These are phyloP conservation scores for Tipula lateralis DNA, from an alignment of 2,888 invertebrate species.

Conservation along the genomic window DNA sequence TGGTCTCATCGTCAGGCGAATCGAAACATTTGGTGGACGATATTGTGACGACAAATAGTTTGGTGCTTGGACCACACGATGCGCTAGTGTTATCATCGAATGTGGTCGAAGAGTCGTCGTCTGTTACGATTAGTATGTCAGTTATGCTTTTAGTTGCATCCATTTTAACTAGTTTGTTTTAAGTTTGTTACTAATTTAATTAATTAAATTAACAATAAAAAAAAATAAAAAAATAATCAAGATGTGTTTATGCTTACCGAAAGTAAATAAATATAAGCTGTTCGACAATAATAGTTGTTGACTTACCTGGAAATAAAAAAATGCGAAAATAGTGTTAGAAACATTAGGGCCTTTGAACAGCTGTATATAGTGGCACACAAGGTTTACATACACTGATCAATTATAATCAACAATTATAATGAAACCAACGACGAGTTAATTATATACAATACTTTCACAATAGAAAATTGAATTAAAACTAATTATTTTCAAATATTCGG, in stretches of 20 bases:
- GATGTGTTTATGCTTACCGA: too few species aligned
- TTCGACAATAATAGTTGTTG: too few species aligned
- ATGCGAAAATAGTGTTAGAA: background rate
- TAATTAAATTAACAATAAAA: background rate
- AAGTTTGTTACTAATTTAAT: too few species aligned
- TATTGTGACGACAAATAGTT: background rate
- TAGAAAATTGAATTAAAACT: background rate
- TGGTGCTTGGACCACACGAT: background rate
- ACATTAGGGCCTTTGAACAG: too few species aligned
- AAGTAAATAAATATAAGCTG: too few species aligned
- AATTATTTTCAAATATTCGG: background rate
- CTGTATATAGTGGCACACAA: too few species aligned
- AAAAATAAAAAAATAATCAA: background rate
- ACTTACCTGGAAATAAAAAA: background rate
- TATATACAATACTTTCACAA: conserved; percentile 7
- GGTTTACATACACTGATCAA: background rate
- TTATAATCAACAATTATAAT: background rate
- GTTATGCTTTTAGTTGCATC: background rate
- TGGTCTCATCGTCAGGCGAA: background rate
- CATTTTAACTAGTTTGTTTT: background rate
- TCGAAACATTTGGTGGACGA: background rate
- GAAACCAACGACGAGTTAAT: background rate
- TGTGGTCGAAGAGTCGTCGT: background rate
- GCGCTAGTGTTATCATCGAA: background rate
- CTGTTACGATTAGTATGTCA: background rate